Conservation (phyloP, 2,888 invertebrate genomes). For the Chymomyza caudatula region DNA sequence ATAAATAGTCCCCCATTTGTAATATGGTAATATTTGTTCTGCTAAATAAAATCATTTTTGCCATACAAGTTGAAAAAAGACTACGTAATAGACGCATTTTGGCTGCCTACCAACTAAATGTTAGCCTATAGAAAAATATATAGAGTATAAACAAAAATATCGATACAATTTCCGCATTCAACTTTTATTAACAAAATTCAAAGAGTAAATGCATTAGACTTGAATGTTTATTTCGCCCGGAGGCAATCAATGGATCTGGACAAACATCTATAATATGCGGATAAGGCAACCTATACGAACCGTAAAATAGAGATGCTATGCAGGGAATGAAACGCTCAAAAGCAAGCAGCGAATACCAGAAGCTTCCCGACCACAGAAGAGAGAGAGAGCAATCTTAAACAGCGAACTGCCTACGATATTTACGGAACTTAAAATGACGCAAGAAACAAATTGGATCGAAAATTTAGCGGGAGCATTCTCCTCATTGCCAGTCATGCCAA, state of each 20-base stretch:
- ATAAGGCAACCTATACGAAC: not conserved
- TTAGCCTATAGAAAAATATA: not conserved
- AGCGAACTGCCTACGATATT: too few relatives aligned
- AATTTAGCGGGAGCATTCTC: too few relatives aligned
- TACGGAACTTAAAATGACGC: too few relatives aligned
- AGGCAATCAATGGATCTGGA: not conserved
- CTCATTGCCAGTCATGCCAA: too few relatives aligned
- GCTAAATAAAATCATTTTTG: not conserved
- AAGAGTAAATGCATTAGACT: not conserved
- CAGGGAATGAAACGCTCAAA: not conserved
- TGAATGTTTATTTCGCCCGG: not conserved
- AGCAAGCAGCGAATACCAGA: too few relatives aligned
- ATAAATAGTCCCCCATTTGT: not conserved
- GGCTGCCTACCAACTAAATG: constrained; percentile 53
- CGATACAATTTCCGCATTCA: not conserved
- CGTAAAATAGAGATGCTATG: not conserved
- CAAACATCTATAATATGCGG: too few relatives aligned
- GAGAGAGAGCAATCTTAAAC: too few relatives aligned
- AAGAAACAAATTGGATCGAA: too few relatives aligned
- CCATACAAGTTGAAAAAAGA: not conserved
- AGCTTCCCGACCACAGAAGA: too few relatives aligned
- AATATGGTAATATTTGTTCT: not conserved
- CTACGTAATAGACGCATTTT: constrained; percentile 18
- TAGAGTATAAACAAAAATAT: not conserved
- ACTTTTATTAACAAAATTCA: not conserved